These are phyloP conservation scores for Aphaenogaster floridana DNA, from an alignment of 1,140 invertebrate genomes.

Conservation along the genomic window DNA sequence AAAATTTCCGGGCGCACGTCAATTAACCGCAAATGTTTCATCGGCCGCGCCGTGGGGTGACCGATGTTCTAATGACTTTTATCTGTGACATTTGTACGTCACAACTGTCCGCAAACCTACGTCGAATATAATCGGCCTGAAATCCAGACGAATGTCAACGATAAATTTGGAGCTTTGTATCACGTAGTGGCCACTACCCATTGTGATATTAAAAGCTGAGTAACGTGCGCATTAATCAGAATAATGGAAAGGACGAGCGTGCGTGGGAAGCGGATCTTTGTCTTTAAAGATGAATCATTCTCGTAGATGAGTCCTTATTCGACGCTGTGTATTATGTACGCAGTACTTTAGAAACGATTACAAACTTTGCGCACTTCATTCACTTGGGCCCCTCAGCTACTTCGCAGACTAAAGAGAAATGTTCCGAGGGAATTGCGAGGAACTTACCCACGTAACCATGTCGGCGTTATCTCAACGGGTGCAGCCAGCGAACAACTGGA, in stretches of 20 bases:
- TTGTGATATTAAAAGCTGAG: not conserved
- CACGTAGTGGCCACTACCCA: not conserved
- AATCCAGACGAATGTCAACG: slow-evolving; percentile 29
- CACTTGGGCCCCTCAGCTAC: not conserved
- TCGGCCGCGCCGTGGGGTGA: not conserved
- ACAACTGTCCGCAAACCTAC: slow-evolving; percentile 34
- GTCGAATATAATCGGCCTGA: not conserved
- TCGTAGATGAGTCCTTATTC: not conserved
- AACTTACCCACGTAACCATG: slow-evolving; percentile 84
- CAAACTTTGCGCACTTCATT: slow-evolving; percentile 25
- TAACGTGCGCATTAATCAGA: slow-evolving; percentile 29
- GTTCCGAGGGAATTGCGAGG: not conserved
- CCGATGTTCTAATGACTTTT: slow-evolving; percentile 36
- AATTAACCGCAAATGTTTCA: slow-evolving; percentile 17
- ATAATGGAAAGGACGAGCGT: not conserved
- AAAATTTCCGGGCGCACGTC: slow-evolving; percentile 9
- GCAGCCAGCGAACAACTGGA: slow-evolving; percentile 80
- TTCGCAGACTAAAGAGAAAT: not conserved
- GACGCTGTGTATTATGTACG: slow-evolving; percentile 1
- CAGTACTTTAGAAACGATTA: slow-evolving; percentile 41
- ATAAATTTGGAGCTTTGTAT: slow-evolving; percentile 45
- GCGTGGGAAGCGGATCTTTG: not conserved
- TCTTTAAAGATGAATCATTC: slow-evolving; percentile 7
- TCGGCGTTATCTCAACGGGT: slow-evolving; percentile 75
- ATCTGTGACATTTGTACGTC: slow-evolving; percentile 35